A percentile compares a stretch with the other conserved stretches of the same genome.
These are phyloP conservation scores for Macrophya alboannulata DNA, from an alignment of 2,888 invertebrate genomes.

Conservation along the genomic window DNA sequence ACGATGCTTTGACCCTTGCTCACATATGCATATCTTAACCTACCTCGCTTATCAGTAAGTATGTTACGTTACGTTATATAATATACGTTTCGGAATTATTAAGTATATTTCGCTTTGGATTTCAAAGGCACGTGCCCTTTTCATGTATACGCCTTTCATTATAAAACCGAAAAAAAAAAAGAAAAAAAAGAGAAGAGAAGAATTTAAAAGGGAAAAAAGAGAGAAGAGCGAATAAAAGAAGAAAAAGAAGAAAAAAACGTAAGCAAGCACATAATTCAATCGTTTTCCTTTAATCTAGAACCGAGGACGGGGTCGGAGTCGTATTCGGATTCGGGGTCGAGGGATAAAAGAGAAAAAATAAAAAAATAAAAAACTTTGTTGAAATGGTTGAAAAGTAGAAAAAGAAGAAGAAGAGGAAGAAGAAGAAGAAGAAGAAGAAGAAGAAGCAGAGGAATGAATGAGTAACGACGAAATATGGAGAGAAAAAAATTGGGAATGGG, in stretches of 20 bases:
- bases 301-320: not conserved
- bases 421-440: no score
- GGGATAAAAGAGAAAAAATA: not conserved
- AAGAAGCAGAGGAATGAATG: not conserved
- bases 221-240: not conserved
- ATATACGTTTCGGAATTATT: not conserved
- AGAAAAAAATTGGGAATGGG: not conserved
- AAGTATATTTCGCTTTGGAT: not conserved
- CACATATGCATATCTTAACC: not conserved
- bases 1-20: no score
- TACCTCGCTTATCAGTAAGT: not conserved
- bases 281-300: constrained; percentile 27
- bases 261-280: not conserved
- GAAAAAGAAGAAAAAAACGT: not conserved
- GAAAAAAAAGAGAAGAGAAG: not conserved
- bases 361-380: not conserved
- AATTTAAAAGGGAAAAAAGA: not conserved
- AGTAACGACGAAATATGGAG: constrained; percentile 26
- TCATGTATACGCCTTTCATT: not conserved
- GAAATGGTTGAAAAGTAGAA: not conserved
- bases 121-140: not conserved
- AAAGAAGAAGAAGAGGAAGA: not conserved
- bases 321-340: not conserved
- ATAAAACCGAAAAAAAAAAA: not conserved
- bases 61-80: not conserved